These are phyloP conservation scores for Trogon melanurus DNA, from an alignment of 2,113 vertebrate species.

Conservation along the genomic window DNA sequence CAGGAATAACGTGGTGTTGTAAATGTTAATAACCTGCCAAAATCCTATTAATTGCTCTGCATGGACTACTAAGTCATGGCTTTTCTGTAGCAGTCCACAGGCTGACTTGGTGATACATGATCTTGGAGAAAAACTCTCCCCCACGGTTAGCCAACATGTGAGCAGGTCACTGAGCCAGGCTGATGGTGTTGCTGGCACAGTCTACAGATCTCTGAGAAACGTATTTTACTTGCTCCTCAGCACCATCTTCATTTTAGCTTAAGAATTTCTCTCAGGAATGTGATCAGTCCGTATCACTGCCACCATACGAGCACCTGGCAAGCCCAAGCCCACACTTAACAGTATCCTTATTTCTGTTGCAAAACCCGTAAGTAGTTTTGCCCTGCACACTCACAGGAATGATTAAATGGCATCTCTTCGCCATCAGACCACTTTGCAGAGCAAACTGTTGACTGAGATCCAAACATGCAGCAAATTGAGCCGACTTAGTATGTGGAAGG, in stretches of 20 bases:
- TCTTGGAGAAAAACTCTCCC: background rate
- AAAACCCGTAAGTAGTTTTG: background rate
- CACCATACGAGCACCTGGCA: background rate
- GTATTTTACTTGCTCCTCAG: background rate
- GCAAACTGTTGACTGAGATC: background rate
- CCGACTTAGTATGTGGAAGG: background rate
- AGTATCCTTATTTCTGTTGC: background rate
- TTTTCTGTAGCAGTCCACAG: background rate
- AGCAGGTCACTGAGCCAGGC: background rate
- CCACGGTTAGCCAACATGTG: rapidly evolving
- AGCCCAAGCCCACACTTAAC: background rate
- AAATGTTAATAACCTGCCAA: background rate
- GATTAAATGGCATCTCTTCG: background rate
- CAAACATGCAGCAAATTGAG: background rate
- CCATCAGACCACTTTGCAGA: background rate
- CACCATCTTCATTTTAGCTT: background rate
- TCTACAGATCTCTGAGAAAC: background rate
- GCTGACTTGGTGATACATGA: background rate
- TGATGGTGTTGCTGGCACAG: background rate
- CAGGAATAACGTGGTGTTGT: background rate
- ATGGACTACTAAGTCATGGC: background rate
- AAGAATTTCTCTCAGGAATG: background rate
- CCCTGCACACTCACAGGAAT: background rate
- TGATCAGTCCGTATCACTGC: background rate
- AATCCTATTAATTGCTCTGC: background rate